phyloP scores from a whole-genome alignment of 1,140 invertebrate genomes.

The Drosophila lacertosa region DNA sequence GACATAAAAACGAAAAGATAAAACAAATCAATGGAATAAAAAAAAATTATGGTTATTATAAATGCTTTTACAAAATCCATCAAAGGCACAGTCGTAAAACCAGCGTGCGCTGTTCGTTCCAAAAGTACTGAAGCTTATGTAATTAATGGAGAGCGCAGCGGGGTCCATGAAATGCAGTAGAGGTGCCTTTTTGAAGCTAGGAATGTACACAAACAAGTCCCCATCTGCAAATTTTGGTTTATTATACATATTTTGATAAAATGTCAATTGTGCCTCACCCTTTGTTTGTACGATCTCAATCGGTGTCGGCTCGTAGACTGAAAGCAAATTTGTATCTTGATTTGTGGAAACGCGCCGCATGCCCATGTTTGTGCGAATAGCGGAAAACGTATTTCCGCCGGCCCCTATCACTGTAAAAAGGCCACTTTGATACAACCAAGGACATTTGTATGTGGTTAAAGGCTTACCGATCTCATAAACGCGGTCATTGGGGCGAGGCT shows the following conservation, averaged over 20 bases:
- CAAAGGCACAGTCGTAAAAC: conserved; percentile 78
- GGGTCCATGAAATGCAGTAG: conserved; percentile 61
- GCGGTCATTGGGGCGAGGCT: conserved; percentile 49
- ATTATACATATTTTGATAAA: not conserved
- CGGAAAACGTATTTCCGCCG: conserved; percentile 75
- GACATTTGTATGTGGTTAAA: not conserved
- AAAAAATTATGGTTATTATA: not conserved
- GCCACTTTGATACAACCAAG: not conserved
- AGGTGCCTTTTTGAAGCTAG: conserved; percentile 69
- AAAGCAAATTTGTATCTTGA: conserved; percentile 63
- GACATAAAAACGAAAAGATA: no score
- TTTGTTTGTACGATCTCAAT: conserved; percentile 80
- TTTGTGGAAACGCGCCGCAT: conserved; percentile 64
- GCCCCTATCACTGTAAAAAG: conserved; percentile 71
- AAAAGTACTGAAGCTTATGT: conserved; percentile 75
- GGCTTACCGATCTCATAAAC: conserved; percentile 77
- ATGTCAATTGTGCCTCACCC: conserved; percentile 39
- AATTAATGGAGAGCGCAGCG: conserved; percentile 62
- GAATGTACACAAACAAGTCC: conserved; percentile 68
- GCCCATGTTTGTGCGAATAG: conserved; percentile 73
- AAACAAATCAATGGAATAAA: no score
- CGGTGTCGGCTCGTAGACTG: conserved; percentile 73
- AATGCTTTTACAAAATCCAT: conserved; percentile 60
- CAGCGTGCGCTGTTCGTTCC: conserved; percentile 67
- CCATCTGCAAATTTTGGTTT: conserved; percentile 51